phyloP scores from a whole-genome alignment of 2,888 invertebrate species.

The Spodoptera littoralis region DNA sequence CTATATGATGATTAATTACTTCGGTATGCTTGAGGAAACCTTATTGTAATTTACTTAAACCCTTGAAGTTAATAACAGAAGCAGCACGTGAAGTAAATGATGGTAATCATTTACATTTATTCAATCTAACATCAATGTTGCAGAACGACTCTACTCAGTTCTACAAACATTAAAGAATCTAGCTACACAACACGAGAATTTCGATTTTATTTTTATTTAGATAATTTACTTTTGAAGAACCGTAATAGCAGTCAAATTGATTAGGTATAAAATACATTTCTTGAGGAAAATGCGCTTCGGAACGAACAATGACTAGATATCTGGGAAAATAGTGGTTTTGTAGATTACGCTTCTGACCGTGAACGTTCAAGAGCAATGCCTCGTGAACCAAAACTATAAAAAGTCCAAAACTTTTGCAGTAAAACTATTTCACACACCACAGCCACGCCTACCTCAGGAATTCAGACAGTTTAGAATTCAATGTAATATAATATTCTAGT shows the following conservation, averaged over 20 bases:
- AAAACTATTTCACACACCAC: no score
- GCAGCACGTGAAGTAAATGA: constrained; percentile 29
- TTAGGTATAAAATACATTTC: no score
- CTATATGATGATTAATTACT: constrained; percentile 24
- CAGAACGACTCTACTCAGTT: constrained; percentile 8
- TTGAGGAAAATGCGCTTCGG: no score
- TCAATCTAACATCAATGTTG: constrained; percentile 15
- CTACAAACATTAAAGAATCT: not conserved
- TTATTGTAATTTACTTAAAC: constrained; percentile 39
- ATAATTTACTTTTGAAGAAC: no score
- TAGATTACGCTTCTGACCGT: no score
- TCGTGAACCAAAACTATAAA: no score
- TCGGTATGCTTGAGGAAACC: constrained; percentile 38
- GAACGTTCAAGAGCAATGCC: no score
- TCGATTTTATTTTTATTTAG: no score
- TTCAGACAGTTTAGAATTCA: not conserved
- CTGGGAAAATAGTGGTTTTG: no score
- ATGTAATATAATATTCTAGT: constrained; percentile 1
- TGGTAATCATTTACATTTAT: constrained; percentile 6
- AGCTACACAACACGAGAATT: not conserved
- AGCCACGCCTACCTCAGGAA: not conserved
- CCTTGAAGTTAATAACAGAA: constrained; percentile 42
- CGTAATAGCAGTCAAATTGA: no score
- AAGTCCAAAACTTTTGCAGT: no score
- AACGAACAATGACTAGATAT: no score